Conservation (phyloP, 2,888 invertebrate genomes). For the Andrena marginata region DNA sequence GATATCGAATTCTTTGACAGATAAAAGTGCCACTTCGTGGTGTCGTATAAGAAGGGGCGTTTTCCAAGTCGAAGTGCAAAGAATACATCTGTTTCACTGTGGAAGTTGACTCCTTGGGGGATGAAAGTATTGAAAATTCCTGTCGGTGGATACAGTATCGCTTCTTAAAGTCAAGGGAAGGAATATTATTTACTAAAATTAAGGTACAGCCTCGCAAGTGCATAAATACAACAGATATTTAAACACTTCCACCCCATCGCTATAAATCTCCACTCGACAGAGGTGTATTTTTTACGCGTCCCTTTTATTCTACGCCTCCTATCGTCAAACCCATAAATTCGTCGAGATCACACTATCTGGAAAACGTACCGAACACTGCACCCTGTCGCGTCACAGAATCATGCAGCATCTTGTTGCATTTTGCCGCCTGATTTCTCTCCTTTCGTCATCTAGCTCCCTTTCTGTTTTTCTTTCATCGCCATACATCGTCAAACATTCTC, state of each 20-base stretch:
- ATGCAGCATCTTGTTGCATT: conserved; percentile 73
- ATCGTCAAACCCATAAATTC: background rate
- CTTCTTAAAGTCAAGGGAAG: background rate
- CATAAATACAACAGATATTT: no score
- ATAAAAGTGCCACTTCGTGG: background rate
- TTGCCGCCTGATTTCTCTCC: conserved; percentile 59
- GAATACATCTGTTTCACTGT: background rate
- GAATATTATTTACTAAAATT: background rate
- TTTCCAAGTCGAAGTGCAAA: background rate
- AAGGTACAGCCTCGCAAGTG: no score
- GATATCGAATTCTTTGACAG: background rate
- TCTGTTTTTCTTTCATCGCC: conserved; percentile 14
- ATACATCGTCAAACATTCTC: conserved; percentile 2
- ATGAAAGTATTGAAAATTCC: no score
- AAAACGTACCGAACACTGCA: conserved; percentile 17
- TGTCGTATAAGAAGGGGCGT: background rate
- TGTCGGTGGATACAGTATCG: no score
- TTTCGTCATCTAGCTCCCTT: background rate
- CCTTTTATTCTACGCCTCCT: background rate
- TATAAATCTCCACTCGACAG: no score
- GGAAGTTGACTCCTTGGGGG: no score
- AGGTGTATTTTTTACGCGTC: background rate
- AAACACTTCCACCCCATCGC: no score
- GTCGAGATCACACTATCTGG: background rate
- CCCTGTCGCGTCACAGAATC: conserved; percentile 6